These are phyloP conservation scores for Onychomys leucogaster DNA, from an alignment of 2,797 vertebrate species.

Conservation along the genomic window DNA sequence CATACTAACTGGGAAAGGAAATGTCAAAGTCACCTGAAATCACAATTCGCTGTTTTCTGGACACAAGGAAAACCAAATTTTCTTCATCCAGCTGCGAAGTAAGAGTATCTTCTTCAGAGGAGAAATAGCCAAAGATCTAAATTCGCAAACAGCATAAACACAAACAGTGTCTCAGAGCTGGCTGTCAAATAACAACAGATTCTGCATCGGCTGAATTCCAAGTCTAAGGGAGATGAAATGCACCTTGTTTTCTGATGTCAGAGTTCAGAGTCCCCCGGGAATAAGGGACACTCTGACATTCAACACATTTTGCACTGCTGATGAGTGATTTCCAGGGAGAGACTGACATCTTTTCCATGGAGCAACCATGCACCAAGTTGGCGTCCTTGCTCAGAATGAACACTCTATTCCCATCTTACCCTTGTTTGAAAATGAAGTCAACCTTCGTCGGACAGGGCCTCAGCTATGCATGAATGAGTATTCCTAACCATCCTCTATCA, in stretches of 20 bases:
- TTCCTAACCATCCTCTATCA: background rate
- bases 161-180: background rate
- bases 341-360: background rate
- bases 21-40: constrained; percentile 83
- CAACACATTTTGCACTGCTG: background rate
- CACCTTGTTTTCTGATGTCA: background rate
- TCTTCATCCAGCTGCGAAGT: constrained; percentile 82
- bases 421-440: constrained; percentile 1
- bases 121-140: constrained; percentile 89
- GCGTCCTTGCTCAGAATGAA: background rate
- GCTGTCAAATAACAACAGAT: background rate
- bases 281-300: background rate
- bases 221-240: background rate
- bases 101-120: constrained; percentile 50
- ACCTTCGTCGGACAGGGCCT: background rate
- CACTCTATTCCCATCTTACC: background rate
- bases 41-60: constrained; percentile 84
- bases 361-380: background rate
- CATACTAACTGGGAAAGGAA: constrained; percentile 19
- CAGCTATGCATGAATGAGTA: background rate
- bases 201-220: background rate
- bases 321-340: background rate
- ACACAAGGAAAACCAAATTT: constrained; percentile 84
- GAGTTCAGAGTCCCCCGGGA: background rate
- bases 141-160: constrained; percentile 61